Base-by-base conservation (phyloP, 2,797 vertebrate species). In the Eidolon dupreanum region DNA sequence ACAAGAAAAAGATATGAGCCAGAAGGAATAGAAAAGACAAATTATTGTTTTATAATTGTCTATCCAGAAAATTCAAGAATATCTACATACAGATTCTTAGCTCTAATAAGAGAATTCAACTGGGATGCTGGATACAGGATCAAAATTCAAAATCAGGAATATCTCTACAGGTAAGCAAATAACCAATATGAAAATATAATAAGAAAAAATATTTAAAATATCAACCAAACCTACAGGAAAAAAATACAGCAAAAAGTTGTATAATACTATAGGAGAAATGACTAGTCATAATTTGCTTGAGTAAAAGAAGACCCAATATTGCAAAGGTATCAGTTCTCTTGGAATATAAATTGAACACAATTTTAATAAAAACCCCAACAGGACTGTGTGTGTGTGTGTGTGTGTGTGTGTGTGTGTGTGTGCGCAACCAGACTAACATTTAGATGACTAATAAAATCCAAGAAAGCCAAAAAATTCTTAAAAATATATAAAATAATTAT, bases 361-460 rank as follows among this genome's bases (percentile, higher is more conserved):
- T 86, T 93, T 65, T 53, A 86, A 59, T 61, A 73, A 89, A 63
- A 94, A 41, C 94, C 26, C 70, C n/a, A 79, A 68, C 33, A 70
- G 28, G 9, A 82, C 53, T 61, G 43, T 75, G 5, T 49, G 1
- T 38, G 33, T 33, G 31, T 55, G 31, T 57, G 46, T 46, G 46
- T 33, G 31, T 55, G 31, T 57, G 46, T 61, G 43, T 75, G 5
- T 49, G 1, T 38, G 33, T 33, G 31, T 55, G 31, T 57, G 46
- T 46, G 46, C 13, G 46, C 4, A 55, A 84, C 19, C n/a, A 92
- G n/a, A 95, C 5, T 66, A 79, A 41, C 2, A 28, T 93, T 90
- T 84, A 85, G 33, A 81, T 66, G 36, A 94, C 68, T 83, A 61
- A 4, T 73, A 73, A 93, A 93, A 88, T 19, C 5, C 55, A 87